Evolutionary conservation across 1,140 invertebrate genomes (phyloP), one percentile per base, ranked within the genome.

Genomic region (Drosophila nebulosa): DNA sequence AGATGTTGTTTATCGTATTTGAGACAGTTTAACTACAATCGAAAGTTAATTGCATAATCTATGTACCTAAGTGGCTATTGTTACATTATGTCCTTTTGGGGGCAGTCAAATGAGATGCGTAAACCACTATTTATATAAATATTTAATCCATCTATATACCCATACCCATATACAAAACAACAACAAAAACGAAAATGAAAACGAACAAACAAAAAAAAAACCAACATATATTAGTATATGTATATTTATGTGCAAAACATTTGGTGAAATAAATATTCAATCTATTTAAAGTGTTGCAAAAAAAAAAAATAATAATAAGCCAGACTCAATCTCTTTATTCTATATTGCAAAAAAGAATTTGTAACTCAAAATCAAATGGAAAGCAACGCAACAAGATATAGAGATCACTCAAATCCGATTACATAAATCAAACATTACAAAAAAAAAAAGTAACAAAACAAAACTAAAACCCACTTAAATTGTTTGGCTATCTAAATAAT

Each of bases 201-300:
- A n/a, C n/a, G n/a, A n/a, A n/a, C n/a, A n/a, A n/a, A n/a, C n/a
- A 18, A 57, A 35, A 27, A 9, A 21, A 53, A 36, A 18, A 16
- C 4, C 4, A n/a, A 78, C 67, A 65, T 74, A 65, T 79, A 64
- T 79, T 42, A 46, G 77, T 80, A 85, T 80, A 75, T 67, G 79
- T 75, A 66, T 64, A 84, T 77, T 74, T 85, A 77, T 85, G 66
- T 86, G 58, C 78, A 86, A 80, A 46, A 62, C 32, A 80, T 86
- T 70, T 85, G 69, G 75, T 80, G 81, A 85, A 86, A 75, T 75
- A 75, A 75, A 79, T 86, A 86, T 86, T 85, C 60, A 68, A 80
- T 67, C 62, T 74, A 80, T 79, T 75, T 75, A 56, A 84, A 79
- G 65, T 76, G 70, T 76, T 76, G 57, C 57, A 69, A 73, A 24